Base-by-base conservation (phyloP, 2,113 vertebrate species). In the Gallinago paraguaiae region DNA sequence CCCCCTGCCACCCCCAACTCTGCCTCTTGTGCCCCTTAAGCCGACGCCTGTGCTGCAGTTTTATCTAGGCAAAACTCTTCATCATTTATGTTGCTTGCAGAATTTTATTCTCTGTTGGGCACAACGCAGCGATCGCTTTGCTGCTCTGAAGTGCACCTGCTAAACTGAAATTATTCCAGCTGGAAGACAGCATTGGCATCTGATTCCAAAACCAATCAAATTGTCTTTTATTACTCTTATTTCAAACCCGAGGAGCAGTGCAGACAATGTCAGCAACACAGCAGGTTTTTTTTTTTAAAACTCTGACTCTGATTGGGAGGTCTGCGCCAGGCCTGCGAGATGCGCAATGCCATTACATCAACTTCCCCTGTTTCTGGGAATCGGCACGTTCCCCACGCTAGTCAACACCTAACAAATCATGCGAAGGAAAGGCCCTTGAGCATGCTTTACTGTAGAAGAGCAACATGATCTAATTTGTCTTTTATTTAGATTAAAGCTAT, bases 101-200 rank as follows among this genome's bases (percentile, higher is more conserved):
- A 61, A 75, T 67, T 92, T 87, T 80, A 63, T 70, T 95, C 92
- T 92, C 85, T 75, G 48, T 27, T 81, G 67, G 70, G 33, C 72
- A 89, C 30, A 59, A 63, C 23, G 51, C 69, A 57, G 75, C 0
- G 7, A 92, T 57, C 51, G 35, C 69, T 94, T 89, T 90, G 61
- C 83, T 80, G 88, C 90, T 91, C 72, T 72, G 68, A 91, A 81
- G 60, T 94, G 82, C 88, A 96, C 82, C 92, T 95, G 81, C 90
- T 94, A 94, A 96, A 82, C 27, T 17, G 57, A 93, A 95, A 81
- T 92, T 81, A 95, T 75, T 93, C 85, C 85, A 97, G 75, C 79
- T 92, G 86, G 79, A 93, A 95, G 64, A 79, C 65, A 79, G 41
- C 46, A 30, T 3, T 39, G 63, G 88, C 37, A 71, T 82, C 57